phyloP scores from a whole-genome alignment of 2,888 invertebrate species.

The Xanthostigma xanthostigma region DNA sequence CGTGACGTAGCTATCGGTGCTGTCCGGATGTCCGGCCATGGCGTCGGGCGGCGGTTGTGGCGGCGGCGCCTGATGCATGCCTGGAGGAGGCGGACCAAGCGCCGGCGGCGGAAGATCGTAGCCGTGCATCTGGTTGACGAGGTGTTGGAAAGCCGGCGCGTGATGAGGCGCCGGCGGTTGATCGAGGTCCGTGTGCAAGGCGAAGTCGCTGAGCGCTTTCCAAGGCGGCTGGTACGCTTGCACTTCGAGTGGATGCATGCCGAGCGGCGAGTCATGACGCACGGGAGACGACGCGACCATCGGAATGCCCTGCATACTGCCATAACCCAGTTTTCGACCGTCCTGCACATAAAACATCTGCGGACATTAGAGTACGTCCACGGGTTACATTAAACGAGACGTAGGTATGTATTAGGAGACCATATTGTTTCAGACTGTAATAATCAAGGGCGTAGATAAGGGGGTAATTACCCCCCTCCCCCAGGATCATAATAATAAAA shows the following conservation, averaged over 20 bases:
- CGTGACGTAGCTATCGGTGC: slow-evolving; percentile 81
- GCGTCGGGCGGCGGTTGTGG: slow-evolving; percentile 36
- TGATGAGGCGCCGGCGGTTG: slow-evolving; percentile 70
- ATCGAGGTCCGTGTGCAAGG: slow-evolving; percentile 86
- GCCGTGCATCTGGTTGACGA: slow-evolving; percentile 91
- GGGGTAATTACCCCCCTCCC: no score
- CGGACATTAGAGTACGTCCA: background rate
- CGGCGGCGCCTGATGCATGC: slow-evolving; percentile 20
- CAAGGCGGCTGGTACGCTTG: slow-evolving; percentile 93
- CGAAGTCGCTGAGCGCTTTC: slow-evolving; percentile 94
- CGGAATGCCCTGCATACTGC: slow-evolving; percentile 92
- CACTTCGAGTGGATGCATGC: slow-evolving; percentile 77
- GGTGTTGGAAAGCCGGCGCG: slow-evolving; percentile 86
- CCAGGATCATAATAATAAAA: no score
- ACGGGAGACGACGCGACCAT: slow-evolving; percentile 94
- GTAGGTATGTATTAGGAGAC: slow-evolving; percentile 3
- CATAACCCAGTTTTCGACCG: slow-evolving; percentile 85
- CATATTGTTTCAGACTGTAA: no score
- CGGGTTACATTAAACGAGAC: slow-evolving; percentile 29
- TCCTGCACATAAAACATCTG: slow-evolving; percentile 44
- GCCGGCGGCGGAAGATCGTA: slow-evolving; percentile 51
- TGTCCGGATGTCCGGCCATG: slow-evolving; percentile 60
- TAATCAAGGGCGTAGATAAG: no score
- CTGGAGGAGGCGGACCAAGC: slow-evolving; percentile 36
- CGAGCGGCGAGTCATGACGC: slow-evolving; percentile 73